Evolutionary conservation across 2,888 invertebrate genomes (phyloP), one percentile per base, ranked within the genome.

Genomic region (Microctonus hyperodae): DNA sequence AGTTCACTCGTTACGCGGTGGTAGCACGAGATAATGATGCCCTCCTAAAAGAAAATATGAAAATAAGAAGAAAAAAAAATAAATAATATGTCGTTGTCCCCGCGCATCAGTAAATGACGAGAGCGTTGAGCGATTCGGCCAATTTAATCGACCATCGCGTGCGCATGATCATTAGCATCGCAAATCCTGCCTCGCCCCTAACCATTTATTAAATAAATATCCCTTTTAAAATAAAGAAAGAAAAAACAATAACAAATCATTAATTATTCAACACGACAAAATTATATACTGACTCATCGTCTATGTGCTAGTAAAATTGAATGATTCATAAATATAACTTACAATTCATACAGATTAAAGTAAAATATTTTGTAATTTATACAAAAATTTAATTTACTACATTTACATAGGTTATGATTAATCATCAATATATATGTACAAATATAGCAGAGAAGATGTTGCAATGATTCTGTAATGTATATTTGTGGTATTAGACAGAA

Each of bases 81-180:
- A 48, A 48, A 48, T 48, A 59, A 51, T 23, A 23, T 55, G n/a
- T 55, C 16, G 28, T 31, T 13, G 16, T 33, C 50, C 48, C 22
- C 50, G 50, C 51, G 28, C 13, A 11, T 35, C 6, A 31, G n/a
- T 33, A 51, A 61, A 59, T 40, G 40, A 40, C 58, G n/a, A 58
- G 23, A 35, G 37, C 35, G 23, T 25, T 37, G 22, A 58, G 23
- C 58, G 37, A 58, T 59, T 59, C 31, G 50, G 55, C 55, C 55
- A 55, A 55, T 55, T 55, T 25, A 48, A 53, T 44, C 48, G 57
- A 28, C 44, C 66, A 58, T 67, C 62, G 67, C 67, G 67, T 67
- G 67, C 58, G 57, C 33, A 35, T 62, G 62, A 63, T 67, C 62
- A 63, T 67, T 62, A 62, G 58, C 40, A 62, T 67, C 62, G 22